phyloP scores from a whole-genome alignment of 1,140 invertebrate genomes.

The Whitmania pigra region DNA sequence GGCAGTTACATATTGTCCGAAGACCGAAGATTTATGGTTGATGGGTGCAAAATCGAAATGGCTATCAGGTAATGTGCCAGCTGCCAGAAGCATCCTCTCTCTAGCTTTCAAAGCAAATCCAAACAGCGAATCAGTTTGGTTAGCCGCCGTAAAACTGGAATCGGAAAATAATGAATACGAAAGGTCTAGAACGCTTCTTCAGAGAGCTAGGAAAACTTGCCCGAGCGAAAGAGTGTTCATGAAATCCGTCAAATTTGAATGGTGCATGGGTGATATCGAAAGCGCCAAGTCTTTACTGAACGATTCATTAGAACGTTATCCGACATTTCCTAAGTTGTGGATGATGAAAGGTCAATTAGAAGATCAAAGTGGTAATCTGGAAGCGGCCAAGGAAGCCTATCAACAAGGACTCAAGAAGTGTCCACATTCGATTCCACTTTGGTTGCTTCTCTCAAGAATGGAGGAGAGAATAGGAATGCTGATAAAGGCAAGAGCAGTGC shows the following conservation, averaged over 20 bases:
- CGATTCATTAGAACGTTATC: conserved; percentile 77
- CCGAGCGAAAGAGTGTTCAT: conserved; percentile 91
- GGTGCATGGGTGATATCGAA: conserved; percentile 81
- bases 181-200: conserved; percentile 72
- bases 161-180: conserved; percentile 96
- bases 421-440: conserved; percentile 73
- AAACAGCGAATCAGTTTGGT: conserved; percentile 98
- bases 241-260: conserved; percentile 96
- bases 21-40: conserved; percentile 91
- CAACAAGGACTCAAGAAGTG: conserved; percentile 81
- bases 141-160: conserved; percentile 96
- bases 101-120: conserved; percentile 67
- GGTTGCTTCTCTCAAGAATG: conserved; percentile 72
- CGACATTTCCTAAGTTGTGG: conserved; percentile 87
- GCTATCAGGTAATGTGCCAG: conserved; percentile 84
- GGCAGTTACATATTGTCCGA: conserved; percentile 90
- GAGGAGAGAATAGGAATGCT: conserved; percentile 73
- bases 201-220: conserved; percentile 84
- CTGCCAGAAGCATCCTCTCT: conserved; percentile 66
- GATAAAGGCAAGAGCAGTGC: conserved; percentile 84
- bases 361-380: conserved; percentile 64
- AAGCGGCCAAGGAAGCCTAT: conserved; percentile 75
- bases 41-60: conserved; percentile 99
- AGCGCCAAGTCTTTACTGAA: conserved; percentile 67
- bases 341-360: conserved; percentile 98